Base-by-base conservation (phyloP, 2,888 invertebrate genomes). In the Rugalucina vietnamica region DNA sequence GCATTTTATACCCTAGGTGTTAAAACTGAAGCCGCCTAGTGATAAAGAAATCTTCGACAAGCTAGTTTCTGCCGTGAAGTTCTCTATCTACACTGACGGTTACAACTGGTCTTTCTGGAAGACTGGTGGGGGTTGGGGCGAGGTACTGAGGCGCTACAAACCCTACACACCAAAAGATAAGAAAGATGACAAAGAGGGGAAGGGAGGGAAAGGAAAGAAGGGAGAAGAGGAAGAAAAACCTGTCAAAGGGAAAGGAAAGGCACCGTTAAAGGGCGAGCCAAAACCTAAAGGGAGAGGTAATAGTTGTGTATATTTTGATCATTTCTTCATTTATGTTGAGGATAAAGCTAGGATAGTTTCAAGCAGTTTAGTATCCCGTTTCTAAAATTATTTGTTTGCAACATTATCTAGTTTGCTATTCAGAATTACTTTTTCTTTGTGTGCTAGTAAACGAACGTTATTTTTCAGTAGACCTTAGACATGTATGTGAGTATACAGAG, bases 71-170 rank as follows among this genome's bases (percentile, higher is more conserved):
- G 84, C 90, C 18, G 91, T 93, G 0, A 84, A 91, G 43, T 93
- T 85, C 75, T 87, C 93, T 36, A 92, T 93, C 71, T 84, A 91
- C 54, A 91, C 90, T 0, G 84, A 92, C 73, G 92, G 92, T 4
- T 93, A 93, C 79, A 85, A 91, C 80, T 92, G 91, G 92, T 89
- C 91, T 0, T 92, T 90, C 81, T 90, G 88, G 89, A 92, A 92
- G 72, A 90, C 88, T 0, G 91, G 89, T 1, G 92, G 93, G 37
- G 92, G 93, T 4, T 93, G 93, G 93, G 87, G 75, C 1, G 87
- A 89, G 50, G 93, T 93, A 24, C 84, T 93, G 5, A 75, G 82
- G 3, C 75, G 89, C 29, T 93, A 93, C 84, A 88, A 87, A 69
- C 90, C 89, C 21, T 89, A 86, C 70, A 88, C 65, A 36, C 88